A percentile compares a stretch with the other conserved stretches of the same genome.
Conservation (phyloP, 2,888 invertebrate genomes). For the Hedychridium roseum region DNA sequence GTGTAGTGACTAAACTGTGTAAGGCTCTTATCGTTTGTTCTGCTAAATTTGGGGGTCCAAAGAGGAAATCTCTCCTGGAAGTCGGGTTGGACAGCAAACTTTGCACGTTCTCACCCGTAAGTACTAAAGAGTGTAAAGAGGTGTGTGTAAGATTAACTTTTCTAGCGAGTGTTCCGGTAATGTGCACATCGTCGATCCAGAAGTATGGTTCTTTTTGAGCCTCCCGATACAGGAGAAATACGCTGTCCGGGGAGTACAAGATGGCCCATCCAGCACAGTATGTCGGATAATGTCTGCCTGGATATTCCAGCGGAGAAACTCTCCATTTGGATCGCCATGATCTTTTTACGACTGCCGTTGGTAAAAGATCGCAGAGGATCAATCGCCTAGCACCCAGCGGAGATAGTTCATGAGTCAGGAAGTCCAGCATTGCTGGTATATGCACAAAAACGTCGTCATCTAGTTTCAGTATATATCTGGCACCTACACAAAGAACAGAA, state of each 20-base stretch:
- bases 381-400: constrained; percentile 70
- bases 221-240: constrained; percentile 67
- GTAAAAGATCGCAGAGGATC: constrained; percentile 71
- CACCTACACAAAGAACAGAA: constrained; percentile 43
- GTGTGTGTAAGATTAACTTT: constrained; percentile 69
- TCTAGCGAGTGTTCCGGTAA: constrained; percentile 74
- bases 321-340: constrained; percentile 79
- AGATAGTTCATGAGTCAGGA: constrained; percentile 67
- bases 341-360: constrained; percentile 68
- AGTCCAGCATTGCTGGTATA: constrained; percentile 59
- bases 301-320: constrained; percentile 74
- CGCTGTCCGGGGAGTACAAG: constrained; percentile 73
- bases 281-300: constrained; percentile 72
- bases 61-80: constrained; percentile 64
- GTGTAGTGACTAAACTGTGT: constrained; percentile 62
- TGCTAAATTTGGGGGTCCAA: constrained; percentile 67
- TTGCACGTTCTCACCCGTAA: constrained; percentile 54
- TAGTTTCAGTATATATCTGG: constrained; percentile 64
- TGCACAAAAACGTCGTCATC: constrained; percentile 66
- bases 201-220: constrained; percentile 74
- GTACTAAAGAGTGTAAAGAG: constrained; percentile 64
- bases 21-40: constrained; percentile 65
- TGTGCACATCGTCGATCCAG: constrained; percentile 86
- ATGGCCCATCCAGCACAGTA: constrained; percentile 81
- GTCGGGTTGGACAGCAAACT: constrained; percentile 48